These are phyloP conservation scores for Rhimphoctona megacephalus DNA, from an alignment of 2,888 invertebrate genomes.

Conservation along the genomic window DNA sequence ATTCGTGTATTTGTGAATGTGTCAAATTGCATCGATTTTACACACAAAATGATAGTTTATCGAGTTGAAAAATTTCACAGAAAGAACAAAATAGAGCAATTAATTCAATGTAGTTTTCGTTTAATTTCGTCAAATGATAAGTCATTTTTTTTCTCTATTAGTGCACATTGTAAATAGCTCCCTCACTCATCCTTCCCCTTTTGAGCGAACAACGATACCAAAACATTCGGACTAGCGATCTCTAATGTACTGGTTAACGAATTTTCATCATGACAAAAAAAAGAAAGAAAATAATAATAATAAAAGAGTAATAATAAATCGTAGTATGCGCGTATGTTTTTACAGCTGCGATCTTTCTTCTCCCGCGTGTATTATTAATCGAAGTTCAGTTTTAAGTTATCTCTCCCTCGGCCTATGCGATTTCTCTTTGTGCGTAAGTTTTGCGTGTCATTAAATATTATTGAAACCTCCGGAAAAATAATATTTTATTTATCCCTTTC, in stretches of 20 bases:
- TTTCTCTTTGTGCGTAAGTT: not conserved
- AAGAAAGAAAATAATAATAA: not conserved
- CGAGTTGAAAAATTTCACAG: not conserved
- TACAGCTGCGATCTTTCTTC: slow-evolving; percentile 13
- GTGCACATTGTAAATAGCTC: slow-evolving; percentile 78
- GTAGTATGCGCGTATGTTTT: not conserved
- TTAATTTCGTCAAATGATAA: slow-evolving; percentile 53
- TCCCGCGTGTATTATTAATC: slow-evolving; percentile 1
- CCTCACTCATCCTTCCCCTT: slow-evolving; percentile 29
- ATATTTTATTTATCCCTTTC: not conserved
- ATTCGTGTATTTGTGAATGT: not conserved
- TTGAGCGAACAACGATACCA: slow-evolving; percentile 62
- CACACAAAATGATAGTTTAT: not conserved
- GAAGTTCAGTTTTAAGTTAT: not conserved
- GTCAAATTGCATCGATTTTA: not conserved
- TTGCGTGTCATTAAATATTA: not conserved
- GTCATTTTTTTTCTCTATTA: slow-evolving; percentile 63
- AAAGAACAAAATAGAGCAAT: slow-evolving; percentile 25
- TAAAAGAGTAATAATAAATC: slow-evolving; percentile 3
- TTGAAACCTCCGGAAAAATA: not conserved
- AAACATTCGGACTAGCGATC: slow-evolving; percentile 60
- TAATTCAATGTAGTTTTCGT: slow-evolving; percentile 15
- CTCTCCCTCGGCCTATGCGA: not conserved
- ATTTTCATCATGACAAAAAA: slow-evolving; percentile 48
- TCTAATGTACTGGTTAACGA: slow-evolving; percentile 26